Conservation (phyloP, 2,797 vertebrate genomes). For the Syndactyla subalaris region DNA sequence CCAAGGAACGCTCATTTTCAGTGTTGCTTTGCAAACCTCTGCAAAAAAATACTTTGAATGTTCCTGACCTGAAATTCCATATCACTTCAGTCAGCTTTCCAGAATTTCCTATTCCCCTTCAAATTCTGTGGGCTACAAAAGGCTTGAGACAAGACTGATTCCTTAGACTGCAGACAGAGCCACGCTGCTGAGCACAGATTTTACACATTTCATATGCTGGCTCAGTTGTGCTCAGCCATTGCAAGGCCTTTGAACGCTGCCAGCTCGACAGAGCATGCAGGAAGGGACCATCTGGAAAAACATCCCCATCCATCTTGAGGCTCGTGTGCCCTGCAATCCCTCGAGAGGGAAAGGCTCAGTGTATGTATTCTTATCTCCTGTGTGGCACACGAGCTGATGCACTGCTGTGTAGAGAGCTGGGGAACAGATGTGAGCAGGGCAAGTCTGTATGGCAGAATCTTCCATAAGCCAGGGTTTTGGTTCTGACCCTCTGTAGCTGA, state of each 20-base stretch:
- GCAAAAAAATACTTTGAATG: neutral
- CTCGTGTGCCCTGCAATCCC: neutral
- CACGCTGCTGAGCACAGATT: neutral
- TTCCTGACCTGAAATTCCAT: neutral
- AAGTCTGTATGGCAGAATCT: neutral
- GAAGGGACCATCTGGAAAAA: conserved; percentile 44
- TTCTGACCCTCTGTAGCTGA: neutral
- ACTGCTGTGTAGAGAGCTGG: accelerated
- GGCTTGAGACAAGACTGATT: neutral
- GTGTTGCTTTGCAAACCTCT: neutral
- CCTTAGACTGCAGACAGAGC: neutral
- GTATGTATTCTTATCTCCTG: neutral
- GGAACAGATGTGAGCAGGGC: neutral
- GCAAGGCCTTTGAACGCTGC: neutral
- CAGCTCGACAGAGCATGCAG: neutral
- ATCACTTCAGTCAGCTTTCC: neutral
- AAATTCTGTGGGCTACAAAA: neutral
- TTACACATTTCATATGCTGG: neutral
- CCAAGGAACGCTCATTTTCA: neutral
- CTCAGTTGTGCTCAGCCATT: neutral
- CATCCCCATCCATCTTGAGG: neutral
- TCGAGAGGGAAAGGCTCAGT: neutral
- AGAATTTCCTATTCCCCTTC: neutral
- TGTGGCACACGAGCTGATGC: accelerated
- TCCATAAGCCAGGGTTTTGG: neutral